Percentiles rank a stretch among this genome's conserved stretches.
phyloP scores from a whole-genome alignment of 2,888 invertebrate species.

The Fabriciana adippe region DNA sequence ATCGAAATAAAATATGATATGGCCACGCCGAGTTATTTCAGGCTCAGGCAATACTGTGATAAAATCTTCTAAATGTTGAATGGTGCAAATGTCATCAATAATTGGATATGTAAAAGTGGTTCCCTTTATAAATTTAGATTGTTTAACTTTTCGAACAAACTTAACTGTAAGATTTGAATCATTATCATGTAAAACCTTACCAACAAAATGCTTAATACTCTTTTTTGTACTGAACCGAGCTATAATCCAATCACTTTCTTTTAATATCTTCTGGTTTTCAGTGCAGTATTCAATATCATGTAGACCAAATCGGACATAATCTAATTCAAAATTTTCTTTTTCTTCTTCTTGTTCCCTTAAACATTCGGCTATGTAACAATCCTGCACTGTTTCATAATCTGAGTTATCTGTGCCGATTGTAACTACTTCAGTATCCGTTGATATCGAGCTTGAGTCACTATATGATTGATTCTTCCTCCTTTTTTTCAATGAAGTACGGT shows the following conservation, averaged over 20 bases:
- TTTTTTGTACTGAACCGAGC: constrained; percentile 40
- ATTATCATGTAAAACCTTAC: constrained; percentile 14
- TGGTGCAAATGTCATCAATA: constrained; percentile 37
- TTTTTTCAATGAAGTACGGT: no score
- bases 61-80: constrained; percentile 34
- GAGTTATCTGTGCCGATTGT: constrained; percentile 23
- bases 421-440: no score
- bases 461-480: no score
- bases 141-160: constrained; percentile 34
- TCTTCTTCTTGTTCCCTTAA: constrained; percentile 2
- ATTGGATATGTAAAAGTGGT: constrained; percentile 34
- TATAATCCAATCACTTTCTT: constrained; percentile 34
- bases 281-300: constrained; percentile 33
- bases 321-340: constrained; percentile 31
- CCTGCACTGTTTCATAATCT: constrained; percentile 26
- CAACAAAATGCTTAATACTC: constrained; percentile 34
- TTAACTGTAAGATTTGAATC: constrained; percentile 34
- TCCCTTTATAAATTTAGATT: constrained; percentile 33
- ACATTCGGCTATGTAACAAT: constrained; percentile 25
- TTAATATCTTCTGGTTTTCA: constrained; percentile 22
- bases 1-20: constrained; percentile 34
- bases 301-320: constrained; percentile 23
- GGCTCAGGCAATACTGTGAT: constrained; percentile 34
- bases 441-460: no score
- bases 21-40: constrained; percentile 32